Evolutionary conservation across 1,140 invertebrate species (phyloP), one percentile per base, ranked within the genome.

Genomic region (Coboldia fuscipes): DNA sequence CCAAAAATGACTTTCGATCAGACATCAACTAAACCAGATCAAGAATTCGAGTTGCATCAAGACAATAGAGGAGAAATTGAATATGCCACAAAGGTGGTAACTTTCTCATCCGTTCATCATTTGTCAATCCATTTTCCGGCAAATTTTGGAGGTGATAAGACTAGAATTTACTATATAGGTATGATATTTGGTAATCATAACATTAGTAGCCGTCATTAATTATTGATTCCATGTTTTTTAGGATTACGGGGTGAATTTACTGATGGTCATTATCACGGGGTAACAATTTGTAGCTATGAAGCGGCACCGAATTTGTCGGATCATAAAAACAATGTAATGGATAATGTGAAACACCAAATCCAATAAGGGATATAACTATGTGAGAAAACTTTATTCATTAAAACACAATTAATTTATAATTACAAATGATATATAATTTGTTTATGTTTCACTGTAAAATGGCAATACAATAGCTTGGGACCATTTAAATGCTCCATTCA

Each of bases 1-100:
- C 81, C 83, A 18, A 65, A 75, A 42, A 93, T 96, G 88, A 81
- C 79, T 24, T 97, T 96, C 62, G 89, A 96, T 66, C 80, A 93
- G 60, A 63, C 67, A 8, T 42, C 45, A 4, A 50, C 52, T 27
- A 57, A 66, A 44, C 58, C 83, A 12, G 88, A 96, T 52, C 88
- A 97, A 61, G 78, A 89, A 53, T 90, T 94, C 69, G 80, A 93
- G 40, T 51, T 96, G 22, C 68, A 74, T 38, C 68, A 65, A 39
- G 89, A 97, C 58, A 59, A 57, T 30, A 58, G 64, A 35, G 89
- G 85, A 23, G 57, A 70, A 34, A 54, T 92, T 29, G 89, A 96
- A 60, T 96, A 96, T 62, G 61, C 74, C 18, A 72, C 77, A 37
- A 90, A 84, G 86, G 90, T 70, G 56, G 63, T 57, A 32, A 29